Evolutionary conservation across 1,140 invertebrate species (phyloP).

Genomic region (Anoplolepis gracilipes): DNA sequence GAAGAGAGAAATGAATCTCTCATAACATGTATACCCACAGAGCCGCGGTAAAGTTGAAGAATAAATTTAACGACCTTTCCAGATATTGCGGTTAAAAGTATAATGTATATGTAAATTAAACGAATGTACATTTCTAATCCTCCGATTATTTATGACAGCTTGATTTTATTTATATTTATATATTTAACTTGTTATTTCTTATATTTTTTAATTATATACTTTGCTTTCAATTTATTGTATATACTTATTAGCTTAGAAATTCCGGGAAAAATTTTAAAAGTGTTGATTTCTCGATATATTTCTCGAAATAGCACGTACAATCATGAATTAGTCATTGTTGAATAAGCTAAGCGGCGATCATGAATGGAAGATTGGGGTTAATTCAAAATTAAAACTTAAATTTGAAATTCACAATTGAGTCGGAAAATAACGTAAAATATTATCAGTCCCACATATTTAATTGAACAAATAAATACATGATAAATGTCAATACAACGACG

Average conservation of each 20-base stretch:
- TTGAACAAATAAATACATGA: neutral
- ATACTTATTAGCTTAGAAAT: neutral
- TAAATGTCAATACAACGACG: neutral
- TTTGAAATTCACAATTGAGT: neutral
- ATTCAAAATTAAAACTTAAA: neutral
- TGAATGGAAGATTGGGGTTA: conserved; percentile 6
- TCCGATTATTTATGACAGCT: neutral
- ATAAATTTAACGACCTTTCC: too few relatives aligned
- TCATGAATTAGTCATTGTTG: neutral
- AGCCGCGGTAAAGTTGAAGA: too few relatives aligned
- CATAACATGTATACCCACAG: too few relatives aligned
- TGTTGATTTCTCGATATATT: neutral
- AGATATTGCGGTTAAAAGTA: neutral
- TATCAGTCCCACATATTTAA: neutral
- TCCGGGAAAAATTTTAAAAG: neutral
- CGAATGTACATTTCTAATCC: neutral
- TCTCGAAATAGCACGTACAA: neutral
- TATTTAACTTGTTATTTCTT: neutral
- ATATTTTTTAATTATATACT: neutral
- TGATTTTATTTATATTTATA: neutral
- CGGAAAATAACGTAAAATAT: neutral
- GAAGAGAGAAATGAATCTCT: too few relatives aligned
- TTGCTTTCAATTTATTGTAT: neutral
- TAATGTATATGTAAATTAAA: neutral
- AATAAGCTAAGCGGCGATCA: neutral